phyloP scores from a whole-genome alignment of 2,113 vertebrate genomes.

The Lipophrys pholis region DNA sequence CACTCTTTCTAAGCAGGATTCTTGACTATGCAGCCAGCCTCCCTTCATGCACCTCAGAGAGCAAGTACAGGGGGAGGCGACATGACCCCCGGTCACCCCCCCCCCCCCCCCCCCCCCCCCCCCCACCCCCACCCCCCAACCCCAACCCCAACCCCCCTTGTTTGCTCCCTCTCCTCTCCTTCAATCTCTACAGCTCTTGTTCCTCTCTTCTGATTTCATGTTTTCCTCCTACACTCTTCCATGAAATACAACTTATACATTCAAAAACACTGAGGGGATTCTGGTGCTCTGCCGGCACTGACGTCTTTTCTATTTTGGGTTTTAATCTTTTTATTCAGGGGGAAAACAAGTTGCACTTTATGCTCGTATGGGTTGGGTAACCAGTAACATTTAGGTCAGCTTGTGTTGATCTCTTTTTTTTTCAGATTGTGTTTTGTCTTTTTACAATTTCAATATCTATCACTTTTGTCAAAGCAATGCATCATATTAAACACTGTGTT shows the following conservation, averaged over 20 bases:
- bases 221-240: conserved; percentile 67
- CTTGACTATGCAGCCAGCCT: conserved; percentile 58
- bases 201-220: conserved; percentile 62
- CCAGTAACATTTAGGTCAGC: conserved; percentile 11
- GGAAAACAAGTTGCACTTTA: conserved; percentile 12
- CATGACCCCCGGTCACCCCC: conserved; percentile 67
- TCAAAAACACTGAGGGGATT: conserved; percentile 22
- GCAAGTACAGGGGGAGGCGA: conserved; percentile 66
- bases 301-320: background rate
- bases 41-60: conserved; percentile 65
- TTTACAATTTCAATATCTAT: background rate
- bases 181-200: conserved; percentile 53
- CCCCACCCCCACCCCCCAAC: conserved; percentile 12
- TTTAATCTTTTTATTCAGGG: conserved; percentile 16
- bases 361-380: conserved; percentile 13
- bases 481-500: background rate
- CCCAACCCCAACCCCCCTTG: conserved; percentile 9
- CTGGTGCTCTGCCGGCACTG: background rate
- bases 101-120: conserved; percentile 5
- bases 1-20: conserved; percentile 72
- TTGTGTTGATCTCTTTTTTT: background rate
- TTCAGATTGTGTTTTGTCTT: background rate
- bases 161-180: conserved; percentile 48
- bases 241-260: conserved; percentile 29
- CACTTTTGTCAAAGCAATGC: background rate